Evolutionary conservation across 2,888 invertebrate species (phyloP), one percentile per base, ranked within the genome.

Genomic region (Endomychus coccineus): DNA sequence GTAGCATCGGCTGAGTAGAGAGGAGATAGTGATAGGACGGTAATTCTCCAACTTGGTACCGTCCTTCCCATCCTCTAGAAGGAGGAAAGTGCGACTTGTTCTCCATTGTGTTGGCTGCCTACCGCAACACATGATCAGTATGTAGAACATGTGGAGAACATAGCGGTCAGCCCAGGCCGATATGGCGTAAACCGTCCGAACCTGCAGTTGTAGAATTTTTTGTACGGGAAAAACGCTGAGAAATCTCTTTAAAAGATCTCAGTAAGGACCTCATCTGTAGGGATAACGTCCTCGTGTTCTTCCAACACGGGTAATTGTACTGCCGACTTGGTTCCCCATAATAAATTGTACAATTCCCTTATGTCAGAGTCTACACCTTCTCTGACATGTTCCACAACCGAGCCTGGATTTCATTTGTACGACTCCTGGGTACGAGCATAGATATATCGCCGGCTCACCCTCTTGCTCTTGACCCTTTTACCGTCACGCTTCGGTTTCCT

Each of bases 11-110:
- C 51, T 49, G 1, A 61, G 25, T 3, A 62, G 22, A 0, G 55
- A 59, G 3, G 49, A 29, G 1, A 62, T 52, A 1, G 58, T 63
- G 0, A 61, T 50, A 0, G 59, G 59, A 1, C 60, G 34, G 43
- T 56, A 62, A 36, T 54, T 59, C 4, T 42, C 52, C 0, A 48
- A 46, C 10, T 44, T 34, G 0, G 2, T 16, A 0, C 21, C 12
- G 33, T 61, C 56, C 24, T 59, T 59, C 0, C 56, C 57, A n/a
- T 48, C 46, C 32, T 62, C 61, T 0, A 51, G 56, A 0, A 63
- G 44, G 1, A 60, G 41, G 0, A 51, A 52, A 0, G 61, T 62
- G 9, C 58, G 44, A 31, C 59, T 61, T 21, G 7, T 34, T 13
- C 49, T 52, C 58, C 59, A 62, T 1, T 36, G 34, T 10, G 46